These are phyloP conservation scores for Scyliorhinus canicula DNA, from an alignment of 2,797 vertebrate genomes.

Conservation along the genomic window DNA sequence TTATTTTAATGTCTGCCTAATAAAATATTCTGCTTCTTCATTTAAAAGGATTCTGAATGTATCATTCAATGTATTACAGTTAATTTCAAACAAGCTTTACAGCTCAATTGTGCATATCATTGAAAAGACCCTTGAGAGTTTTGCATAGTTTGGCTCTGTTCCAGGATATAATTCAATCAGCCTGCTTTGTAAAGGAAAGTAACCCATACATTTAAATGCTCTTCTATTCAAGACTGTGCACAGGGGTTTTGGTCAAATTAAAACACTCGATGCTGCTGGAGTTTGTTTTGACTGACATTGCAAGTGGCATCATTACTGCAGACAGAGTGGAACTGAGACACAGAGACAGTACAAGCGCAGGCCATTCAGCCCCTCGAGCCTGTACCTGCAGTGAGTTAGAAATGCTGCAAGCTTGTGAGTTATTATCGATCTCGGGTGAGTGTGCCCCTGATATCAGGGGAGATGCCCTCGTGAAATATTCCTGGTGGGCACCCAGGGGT, in stretches of 20 bases:
- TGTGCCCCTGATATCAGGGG: neutral
- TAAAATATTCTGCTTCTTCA: constrained; percentile 33
- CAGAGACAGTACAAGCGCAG: neutral
- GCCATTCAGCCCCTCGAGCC: neutral
- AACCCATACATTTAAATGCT: neutral
- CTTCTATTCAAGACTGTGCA: neutral
- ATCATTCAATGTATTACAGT: constrained; percentile 22
- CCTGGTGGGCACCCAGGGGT: neutral
- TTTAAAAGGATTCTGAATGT: neutral
- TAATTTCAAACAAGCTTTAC: constrained; percentile 28
- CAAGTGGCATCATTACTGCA: neutral
- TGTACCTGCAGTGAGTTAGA: neutral
- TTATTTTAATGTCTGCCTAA: constrained; percentile 18
- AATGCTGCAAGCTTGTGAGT: neutral
- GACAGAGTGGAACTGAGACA: neutral
- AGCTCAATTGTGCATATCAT: constrained; percentile 23
- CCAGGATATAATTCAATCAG: constrained; percentile 30
- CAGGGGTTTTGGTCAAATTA: neutral
- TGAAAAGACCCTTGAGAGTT: constrained; percentile 5
- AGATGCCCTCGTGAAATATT: neutral
- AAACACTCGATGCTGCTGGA: neutral
- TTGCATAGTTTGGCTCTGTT: neutral
- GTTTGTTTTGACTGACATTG: neutral
- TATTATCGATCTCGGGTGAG: neutral
- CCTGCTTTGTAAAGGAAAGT: neutral